These are phyloP conservation scores for Acanthisitta chloris DNA, from an alignment of 2,113 vertebrate genomes.

Conservation along the genomic window DNA sequence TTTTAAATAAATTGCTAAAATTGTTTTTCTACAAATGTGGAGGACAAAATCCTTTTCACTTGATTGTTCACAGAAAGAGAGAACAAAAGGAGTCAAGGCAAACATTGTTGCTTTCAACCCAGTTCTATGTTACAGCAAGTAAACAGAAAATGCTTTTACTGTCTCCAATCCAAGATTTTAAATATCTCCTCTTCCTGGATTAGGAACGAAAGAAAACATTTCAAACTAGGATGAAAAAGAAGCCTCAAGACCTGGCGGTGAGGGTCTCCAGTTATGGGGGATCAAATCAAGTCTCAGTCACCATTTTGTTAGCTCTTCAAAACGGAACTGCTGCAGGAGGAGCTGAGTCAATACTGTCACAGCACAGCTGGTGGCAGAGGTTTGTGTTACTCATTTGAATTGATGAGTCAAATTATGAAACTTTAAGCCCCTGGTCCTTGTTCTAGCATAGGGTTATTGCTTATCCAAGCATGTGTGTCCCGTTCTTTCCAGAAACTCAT, in stretches of 20 bases:
- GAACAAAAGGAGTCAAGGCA: neutral
- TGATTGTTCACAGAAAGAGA: neutral
- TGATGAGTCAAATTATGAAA: neutral
- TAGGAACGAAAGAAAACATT: neutral
- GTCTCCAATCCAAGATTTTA: neutral
- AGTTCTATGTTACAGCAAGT: neutral
- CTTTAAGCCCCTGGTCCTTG: neutral
- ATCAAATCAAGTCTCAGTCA: neutral
- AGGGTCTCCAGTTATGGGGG: neutral
- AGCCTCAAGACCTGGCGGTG: neutral
- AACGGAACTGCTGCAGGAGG: neutral
- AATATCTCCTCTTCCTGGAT: neutral
- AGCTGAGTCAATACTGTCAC: neutral
- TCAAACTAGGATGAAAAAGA: neutral
- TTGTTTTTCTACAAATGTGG: neutral
- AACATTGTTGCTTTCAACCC: neutral
- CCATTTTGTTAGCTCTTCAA: neutral
- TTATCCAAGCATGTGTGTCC: neutral
- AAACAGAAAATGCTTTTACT: neutral
- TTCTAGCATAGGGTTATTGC: neutral
- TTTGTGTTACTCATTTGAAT: neutral
- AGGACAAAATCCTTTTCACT: neutral
- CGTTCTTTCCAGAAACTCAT: neutral
- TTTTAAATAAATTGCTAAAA: slow-evolving; percentile 26
- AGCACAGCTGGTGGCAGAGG: neutral